These are phyloP conservation scores for Anolis apletophallus DNA, from an alignment of 2,797 vertebrate genomes.

Conservation along the genomic window DNA sequence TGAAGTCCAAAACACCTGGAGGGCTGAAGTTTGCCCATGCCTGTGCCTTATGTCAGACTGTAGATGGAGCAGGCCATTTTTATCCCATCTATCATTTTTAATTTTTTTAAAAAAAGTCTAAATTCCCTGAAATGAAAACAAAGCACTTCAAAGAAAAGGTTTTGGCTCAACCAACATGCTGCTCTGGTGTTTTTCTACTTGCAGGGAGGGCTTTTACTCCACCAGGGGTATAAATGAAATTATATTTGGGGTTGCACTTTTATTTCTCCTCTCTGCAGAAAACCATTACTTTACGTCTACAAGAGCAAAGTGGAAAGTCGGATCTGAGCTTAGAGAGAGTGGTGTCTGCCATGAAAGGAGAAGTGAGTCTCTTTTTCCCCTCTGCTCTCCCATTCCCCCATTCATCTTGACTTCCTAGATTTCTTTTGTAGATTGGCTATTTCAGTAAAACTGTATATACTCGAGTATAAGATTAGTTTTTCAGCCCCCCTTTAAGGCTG, in stretches of 20 bases:
- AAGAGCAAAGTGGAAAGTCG: neutral
- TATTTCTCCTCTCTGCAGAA: constrained; percentile 14
- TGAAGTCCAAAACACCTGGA: too few species aligned
- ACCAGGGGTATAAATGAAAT: neutral
- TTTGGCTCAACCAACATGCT: neutral
- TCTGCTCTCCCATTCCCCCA: neutral
- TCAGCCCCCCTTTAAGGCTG: too few species aligned
- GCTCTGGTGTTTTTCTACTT: neutral
- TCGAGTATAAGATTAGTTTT: too few species aligned
- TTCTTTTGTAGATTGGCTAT: neutral
- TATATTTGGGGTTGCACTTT: neutral
- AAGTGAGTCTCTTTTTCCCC: neutral
- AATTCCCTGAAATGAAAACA: neutral
- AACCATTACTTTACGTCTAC: constrained; percentile 14
- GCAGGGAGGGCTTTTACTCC: neutral
- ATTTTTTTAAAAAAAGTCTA: neutral
- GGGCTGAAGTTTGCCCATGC: too few species aligned
- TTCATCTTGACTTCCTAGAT: neutral
- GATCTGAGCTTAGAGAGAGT: constrained; percentile 25
- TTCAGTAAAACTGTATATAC: too few species aligned
- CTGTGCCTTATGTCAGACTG: too few species aligned
- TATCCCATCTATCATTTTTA: neutral
- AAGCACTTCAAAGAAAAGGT: neutral
- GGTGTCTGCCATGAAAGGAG: constrained; percentile 12
- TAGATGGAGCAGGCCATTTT: neutral